phyloP scores from a whole-genome alignment of 2,113 vertebrate species.

The Cinclus mexicanus region DNA sequence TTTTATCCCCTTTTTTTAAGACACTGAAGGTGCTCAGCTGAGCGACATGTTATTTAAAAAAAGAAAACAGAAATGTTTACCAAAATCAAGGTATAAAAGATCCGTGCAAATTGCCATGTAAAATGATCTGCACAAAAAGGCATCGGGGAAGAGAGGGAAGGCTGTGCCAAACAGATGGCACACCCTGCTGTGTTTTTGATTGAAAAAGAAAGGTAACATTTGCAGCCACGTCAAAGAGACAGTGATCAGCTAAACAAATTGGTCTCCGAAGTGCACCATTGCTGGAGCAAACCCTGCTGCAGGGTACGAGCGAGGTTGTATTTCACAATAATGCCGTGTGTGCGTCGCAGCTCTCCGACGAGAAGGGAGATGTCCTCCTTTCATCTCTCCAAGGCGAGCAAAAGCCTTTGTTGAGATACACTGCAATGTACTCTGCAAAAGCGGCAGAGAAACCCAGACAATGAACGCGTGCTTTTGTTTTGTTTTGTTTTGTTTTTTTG shows the following conservation, averaged over 20 bases:
- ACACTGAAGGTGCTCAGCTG: constrained; percentile 25
- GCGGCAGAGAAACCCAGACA: not conserved
- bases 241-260: constrained; percentile 91
- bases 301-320: constrained; percentile 78
- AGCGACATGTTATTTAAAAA: constrained; percentile 48
- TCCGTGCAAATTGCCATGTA: constrained; percentile 81
- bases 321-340: constrained; percentile 82
- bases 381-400: constrained; percentile 37
- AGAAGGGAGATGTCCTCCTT: constrained; percentile 61
- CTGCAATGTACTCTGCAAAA: constrained; percentile 24
- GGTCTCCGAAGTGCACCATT: constrained; percentile 87
- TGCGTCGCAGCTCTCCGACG: constrained; percentile 65
- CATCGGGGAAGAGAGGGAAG: constrained; percentile 79
- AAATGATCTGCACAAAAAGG: constrained; percentile 88
- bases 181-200: constrained; percentile 92
- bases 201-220: constrained; percentile 93
- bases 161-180: constrained; percentile 92
- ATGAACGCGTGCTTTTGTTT: not conserved
- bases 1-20: not conserved
- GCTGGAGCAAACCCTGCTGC: constrained; percentile 81
- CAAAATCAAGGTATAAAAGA: constrained; percentile 75
- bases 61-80: constrained; percentile 72
- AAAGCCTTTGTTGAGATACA: constrained; percentile 71
- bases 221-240: constrained; percentile 89
- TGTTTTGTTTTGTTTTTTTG: accelerated